These are phyloP conservation scores for Coluber constrictor DNA, from an alignment of 2,797 vertebrate genomes.

Conservation along the genomic window DNA sequence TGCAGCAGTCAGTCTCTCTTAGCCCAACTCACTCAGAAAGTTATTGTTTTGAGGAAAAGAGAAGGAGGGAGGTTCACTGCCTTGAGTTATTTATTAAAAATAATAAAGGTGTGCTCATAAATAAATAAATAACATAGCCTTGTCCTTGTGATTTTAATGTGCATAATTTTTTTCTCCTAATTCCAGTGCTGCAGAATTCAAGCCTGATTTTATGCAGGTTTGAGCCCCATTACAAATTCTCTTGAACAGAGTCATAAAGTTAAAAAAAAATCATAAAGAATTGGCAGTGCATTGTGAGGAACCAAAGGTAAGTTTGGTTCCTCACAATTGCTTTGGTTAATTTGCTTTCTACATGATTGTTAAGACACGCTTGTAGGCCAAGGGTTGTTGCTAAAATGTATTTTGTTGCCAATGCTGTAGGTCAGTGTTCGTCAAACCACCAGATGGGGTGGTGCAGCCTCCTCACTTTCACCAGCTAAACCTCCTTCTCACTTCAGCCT, in stretches of 20 bases:
- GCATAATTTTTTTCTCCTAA: not conserved
- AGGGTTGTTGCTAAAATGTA: not conserved
- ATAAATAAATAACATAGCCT: not conserved
- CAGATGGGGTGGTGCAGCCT: not conserved
- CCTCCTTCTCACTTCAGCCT: not conserved
- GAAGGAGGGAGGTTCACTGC: not conserved
- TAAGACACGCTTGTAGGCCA: not conserved
- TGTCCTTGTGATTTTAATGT: not conserved
- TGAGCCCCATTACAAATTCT: not conserved
- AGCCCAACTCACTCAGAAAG: not conserved
- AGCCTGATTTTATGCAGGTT: not conserved
- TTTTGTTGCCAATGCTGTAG: not conserved
- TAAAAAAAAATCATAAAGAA: not conserved
- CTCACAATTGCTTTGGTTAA: not conserved
- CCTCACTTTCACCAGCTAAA: not conserved
- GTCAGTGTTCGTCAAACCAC: not conserved
- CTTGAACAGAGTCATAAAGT: not conserved
- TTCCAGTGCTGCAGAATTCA: not conserved
- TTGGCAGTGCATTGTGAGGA: not conserved
- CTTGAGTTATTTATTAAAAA: not conserved
- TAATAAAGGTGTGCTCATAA: not conserved
- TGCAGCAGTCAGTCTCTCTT: not conserved
- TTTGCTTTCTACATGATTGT: not conserved
- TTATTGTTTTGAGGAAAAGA: not conserved
- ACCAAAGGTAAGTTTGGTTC: not conserved